Conservation (phyloP, 2,113 vertebrate species). For the Spea multiplicata region DNA sequence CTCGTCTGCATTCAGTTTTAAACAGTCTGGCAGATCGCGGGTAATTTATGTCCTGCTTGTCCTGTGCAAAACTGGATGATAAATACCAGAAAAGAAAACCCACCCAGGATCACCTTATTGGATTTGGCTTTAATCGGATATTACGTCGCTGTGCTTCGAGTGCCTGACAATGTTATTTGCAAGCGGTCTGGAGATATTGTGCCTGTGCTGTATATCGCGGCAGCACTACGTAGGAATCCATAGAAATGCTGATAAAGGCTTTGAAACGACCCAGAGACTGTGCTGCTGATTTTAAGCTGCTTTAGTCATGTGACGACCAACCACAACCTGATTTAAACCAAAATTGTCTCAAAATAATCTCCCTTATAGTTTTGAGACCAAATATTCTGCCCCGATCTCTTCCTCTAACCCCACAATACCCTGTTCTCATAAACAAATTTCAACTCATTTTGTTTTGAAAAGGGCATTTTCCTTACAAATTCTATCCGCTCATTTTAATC, state of each 20-base stretch:
- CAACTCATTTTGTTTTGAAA: not conserved
- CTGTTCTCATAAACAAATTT: not conserved
- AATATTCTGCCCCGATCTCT: no score
- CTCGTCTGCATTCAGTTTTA: no score
- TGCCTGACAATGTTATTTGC: slow-evolving; percentile 11
- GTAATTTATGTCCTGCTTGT: not conserved
- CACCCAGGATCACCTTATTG: no score
- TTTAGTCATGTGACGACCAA: slow-evolving; percentile 1
- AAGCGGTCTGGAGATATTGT: slow-evolving; percentile 34
- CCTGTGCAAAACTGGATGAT: not conserved
- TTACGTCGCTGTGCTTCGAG: slow-evolving; percentile 32
- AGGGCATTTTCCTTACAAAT: not conserved
- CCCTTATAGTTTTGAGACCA: not conserved
- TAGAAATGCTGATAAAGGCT: slow-evolving; percentile 32
- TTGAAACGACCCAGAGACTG: slow-evolving; percentile 1
- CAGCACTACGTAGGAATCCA: slow-evolving; percentile 24
- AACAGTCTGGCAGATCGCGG: no score
- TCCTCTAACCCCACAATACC: no score
- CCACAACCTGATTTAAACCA: not conserved
- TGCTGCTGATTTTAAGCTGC: not conserved
- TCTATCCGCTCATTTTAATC: not conserved
- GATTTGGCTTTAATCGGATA: not conserved
- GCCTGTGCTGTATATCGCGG: slow-evolving; percentile 17
- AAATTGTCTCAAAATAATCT: not conserved
- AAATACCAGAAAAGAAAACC: no score